These are phyloP conservation scores for Acanthurus lineatus DNA, from an alignment of 2,797 vertebrate genomes.

Conservation along the genomic window DNA sequence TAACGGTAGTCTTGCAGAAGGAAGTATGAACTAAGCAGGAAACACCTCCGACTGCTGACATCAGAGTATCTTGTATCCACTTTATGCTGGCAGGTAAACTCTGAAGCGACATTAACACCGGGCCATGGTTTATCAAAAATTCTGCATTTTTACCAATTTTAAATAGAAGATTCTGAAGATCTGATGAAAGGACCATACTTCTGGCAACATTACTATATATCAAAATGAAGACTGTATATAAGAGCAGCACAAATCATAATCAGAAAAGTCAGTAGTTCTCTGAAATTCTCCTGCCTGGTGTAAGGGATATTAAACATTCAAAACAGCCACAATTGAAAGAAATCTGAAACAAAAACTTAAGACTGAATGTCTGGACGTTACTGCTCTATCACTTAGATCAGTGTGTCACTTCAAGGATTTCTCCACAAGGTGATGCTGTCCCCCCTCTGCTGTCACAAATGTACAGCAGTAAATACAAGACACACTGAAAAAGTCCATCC, in stretches of 20 bases:
- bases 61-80: not conserved
- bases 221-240: not conserved
- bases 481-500: not conserved
- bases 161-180: not conserved
- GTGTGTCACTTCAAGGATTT: not conserved
- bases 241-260: not conserved
- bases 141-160: not conserved
- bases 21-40: slow-evolving; percentile 1
- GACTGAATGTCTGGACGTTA: not conserved
- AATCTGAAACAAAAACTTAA: not conserved
- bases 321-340: not conserved
- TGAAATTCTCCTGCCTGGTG: not conserved
- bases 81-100: not conserved
- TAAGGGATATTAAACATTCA: not conserved
- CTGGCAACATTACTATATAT: not conserved
- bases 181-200: not conserved
- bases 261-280: not conserved
- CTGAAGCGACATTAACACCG: not conserved
- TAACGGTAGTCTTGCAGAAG: not conserved
- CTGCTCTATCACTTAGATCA: not conserved
- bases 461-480: not conserved
- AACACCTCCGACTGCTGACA: not conserved
- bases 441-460: not conserved
- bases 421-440: slow-evolving; percentile 56
- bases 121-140: not conserved